phyloP scores from a whole-genome alignment of 2,797 vertebrate genomes.

The Macrochelys suwanniensis region DNA sequence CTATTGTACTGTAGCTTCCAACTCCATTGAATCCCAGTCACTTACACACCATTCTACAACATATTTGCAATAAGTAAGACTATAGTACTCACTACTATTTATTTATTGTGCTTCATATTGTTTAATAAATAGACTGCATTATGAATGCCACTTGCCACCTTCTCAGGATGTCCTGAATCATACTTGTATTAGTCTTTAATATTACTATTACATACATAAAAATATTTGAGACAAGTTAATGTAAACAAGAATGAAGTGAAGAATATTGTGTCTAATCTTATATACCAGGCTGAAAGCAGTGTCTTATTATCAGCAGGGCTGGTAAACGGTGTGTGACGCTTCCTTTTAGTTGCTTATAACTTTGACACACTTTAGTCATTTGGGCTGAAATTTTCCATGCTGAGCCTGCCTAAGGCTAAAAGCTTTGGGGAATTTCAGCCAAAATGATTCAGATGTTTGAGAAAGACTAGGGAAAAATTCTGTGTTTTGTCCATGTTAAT shows the following conservation, averaged over 20 bases:
- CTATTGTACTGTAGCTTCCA: background rate
- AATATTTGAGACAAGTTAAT: no score
- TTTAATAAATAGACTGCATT: no score
- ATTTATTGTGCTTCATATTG: background rate
- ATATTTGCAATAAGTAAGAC: background rate
- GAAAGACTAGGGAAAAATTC: background rate
- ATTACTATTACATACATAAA: no score
- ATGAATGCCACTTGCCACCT: no score
- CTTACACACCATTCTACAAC: background rate
- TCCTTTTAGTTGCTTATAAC: background rate
- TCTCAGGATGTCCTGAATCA: no score
- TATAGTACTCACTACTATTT: rapidly evolving
- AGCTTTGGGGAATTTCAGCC: conserved; percentile 15
- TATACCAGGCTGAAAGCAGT: conserved; percentile 6
- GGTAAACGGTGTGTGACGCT: background rate
- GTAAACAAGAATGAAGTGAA: conserved; percentile 20
- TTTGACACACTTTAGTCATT: conserved; percentile 30
- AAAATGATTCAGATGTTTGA: conserved; percentile 12
- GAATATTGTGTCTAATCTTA: conserved; percentile 48
- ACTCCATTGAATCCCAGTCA: background rate
- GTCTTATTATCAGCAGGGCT: background rate
- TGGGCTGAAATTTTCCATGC: background rate
- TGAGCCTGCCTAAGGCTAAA: conserved; percentile 1
- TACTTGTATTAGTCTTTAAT: no score
- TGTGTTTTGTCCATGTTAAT: background rate